Percentiles rank a stretch among this genome's conserved stretches.
These are phyloP conservation scores for Pammene aurita DNA, from an alignment of 2,888 invertebrate species.

Conservation along the genomic window DNA sequence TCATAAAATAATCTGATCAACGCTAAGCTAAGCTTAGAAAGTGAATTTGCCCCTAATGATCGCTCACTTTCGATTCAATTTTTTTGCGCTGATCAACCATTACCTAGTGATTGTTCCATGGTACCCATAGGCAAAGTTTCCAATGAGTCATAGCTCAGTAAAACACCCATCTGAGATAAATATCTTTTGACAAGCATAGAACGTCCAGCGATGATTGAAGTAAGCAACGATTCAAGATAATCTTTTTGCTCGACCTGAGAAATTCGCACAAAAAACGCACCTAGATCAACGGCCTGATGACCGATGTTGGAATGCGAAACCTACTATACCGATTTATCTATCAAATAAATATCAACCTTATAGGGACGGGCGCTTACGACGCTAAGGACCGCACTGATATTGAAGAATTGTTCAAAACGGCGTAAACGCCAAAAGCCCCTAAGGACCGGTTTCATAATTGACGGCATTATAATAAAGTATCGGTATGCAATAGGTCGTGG, in stretches of 20 bases:
- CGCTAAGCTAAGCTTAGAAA: not conserved
- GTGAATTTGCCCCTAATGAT: slow-evolving; percentile 22
- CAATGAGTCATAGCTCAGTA: slow-evolving; percentile 10
- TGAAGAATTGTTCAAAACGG: not conserved
- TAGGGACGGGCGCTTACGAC: not conserved
- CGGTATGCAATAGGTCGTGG: slow-evolving; percentile 33
- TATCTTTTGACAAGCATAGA: not conserved
- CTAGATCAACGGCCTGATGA: slow-evolving; percentile 45
- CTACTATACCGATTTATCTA: slow-evolving; percentile 35
- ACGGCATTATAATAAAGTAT: slow-evolving; percentile 17
- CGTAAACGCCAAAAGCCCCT: not conserved
- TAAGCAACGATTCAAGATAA: slow-evolving; percentile 3
- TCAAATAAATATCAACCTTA: not conserved
- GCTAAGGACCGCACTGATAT: not conserved
- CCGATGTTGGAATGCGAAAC: slow-evolving; percentile 45
- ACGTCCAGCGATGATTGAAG: not conserved
- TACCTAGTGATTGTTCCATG: slow-evolving; percentile 10
- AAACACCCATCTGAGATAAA: not conserved
- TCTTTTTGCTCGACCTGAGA: slow-evolving; percentile 28
- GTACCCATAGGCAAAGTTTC: slow-evolving; percentile 10
- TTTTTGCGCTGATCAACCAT: slow-evolving; percentile 9
- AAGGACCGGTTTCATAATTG: not conserved
- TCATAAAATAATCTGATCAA: slow-evolving; percentile 2
- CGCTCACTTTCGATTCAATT: slow-evolving; percentile 17
- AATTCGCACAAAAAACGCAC: slow-evolving; percentile 35